These are phyloP conservation scores for Yponomeuta cagnagella DNA, from an alignment of 2,888 invertebrate genomes.

Conservation along the genomic window DNA sequence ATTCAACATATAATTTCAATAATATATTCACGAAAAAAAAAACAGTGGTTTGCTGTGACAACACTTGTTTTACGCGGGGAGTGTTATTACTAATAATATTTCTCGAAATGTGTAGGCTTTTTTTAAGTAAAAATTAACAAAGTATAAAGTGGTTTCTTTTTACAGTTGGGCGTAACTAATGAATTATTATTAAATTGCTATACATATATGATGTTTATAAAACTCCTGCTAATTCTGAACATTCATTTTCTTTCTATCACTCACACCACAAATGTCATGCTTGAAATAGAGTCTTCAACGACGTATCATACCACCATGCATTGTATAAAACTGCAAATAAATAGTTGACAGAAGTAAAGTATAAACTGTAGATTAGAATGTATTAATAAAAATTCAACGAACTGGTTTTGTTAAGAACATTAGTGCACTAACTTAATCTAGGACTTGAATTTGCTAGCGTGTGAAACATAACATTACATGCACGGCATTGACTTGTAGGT, in stretches of 20 bases:
- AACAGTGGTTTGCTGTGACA: no score
- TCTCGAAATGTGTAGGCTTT: no score
- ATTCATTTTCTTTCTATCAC: constrained; percentile 30
- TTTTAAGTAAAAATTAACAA: no score
- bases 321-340: constrained; percentile 18
- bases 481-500: constrained; percentile 35
- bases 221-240: constrained; percentile 41
- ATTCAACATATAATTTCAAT: no score
- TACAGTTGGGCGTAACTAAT: no score
- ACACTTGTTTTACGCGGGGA: no score
- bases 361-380: constrained; percentile 20
- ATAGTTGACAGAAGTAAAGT: constrained; percentile 6
- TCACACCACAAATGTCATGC: constrained; percentile 20
- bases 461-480: constrained; percentile 29
- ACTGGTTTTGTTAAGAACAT: constrained; percentile 15
- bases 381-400: constrained; percentile 17
- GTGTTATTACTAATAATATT: no score
- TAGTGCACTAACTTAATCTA: constrained; percentile 55
- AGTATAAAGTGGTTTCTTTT: no score
- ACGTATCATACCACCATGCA: not conserved
- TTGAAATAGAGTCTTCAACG: constrained; percentile 14
- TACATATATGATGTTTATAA: not conserved
- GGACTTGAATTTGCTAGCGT: constrained; percentile 32
- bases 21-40: no score
- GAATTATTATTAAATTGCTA: no score